These are phyloP conservation scores for Autographa gamma DNA, from an alignment of 2,888 invertebrate species.

Conservation along the genomic window DNA sequence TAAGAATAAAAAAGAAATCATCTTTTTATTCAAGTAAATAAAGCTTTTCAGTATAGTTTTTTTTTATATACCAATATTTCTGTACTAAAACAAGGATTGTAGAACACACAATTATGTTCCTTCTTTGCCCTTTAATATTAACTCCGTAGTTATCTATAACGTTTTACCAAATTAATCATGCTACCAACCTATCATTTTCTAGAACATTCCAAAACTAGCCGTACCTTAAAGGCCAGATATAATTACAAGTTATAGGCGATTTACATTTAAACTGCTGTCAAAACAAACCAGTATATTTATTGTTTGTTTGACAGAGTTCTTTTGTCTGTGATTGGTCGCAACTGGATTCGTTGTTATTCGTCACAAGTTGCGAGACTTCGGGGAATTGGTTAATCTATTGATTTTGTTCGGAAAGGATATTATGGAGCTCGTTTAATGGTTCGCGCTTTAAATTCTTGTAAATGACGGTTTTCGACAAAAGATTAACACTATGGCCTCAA, in stretches of 20 bases:
- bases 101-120: too few relatives aligned
- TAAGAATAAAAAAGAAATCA: too few relatives aligned
- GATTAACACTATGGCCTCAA: too few relatives aligned
- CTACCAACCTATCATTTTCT: background rate
- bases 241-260: background rate
- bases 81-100: too few relatives aligned
- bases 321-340: background rate
- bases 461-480: too few relatives aligned
- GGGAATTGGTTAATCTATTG: background rate
- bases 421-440: background rate
- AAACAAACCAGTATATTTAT: background rate
- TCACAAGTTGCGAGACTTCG: background rate
- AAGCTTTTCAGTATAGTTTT: too few relatives aligned
- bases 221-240: background rate
- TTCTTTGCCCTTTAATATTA: background rate
- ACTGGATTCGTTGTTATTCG: background rate
- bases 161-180: constrained; percentile 2
- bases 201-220: background rate
- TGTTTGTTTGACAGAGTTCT: constrained; percentile 3
- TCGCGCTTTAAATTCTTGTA: too few relatives aligned
- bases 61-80: too few relatives aligned
- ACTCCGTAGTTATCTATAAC: background rate
- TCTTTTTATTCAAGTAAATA: too few relatives aligned
- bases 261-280: background rate
- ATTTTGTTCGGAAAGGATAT: background rate